Base-by-base conservation (phyloP, 2,888 invertebrate species). In the Parascotia fuliginaria region DNA sequence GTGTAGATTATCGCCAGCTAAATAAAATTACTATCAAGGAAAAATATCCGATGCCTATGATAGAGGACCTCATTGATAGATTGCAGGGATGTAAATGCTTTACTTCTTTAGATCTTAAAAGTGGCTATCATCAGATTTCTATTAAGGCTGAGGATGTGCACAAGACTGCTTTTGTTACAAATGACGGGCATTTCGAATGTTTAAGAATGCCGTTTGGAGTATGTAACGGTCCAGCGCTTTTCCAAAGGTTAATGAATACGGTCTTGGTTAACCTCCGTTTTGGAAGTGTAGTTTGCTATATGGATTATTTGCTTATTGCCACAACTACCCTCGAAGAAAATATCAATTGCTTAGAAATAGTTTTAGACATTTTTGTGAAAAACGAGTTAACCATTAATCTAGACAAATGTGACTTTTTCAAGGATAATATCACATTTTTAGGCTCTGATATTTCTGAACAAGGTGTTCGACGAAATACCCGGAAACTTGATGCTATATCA, bases 141-240 rank as follows among this genome's bases (percentile, higher is more conserved):
- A 19, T 19, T 19, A 19, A 5, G 5, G 5, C 19, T 5, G 19
- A 42, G 9, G 31, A 15, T 32, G 22, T 37, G 9, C 36, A 42
- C 11, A 48, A 42, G 16, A 48, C 48, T 15, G 42, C 48, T 1
- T 48, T 48, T 16, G 37, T 48, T 11, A 48, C 48, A n/a, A 12
- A 12, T 11, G 41, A 48, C 13, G 47, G 47, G 0, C 42, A 42
- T 29, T 48, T 31, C 13, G 47, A 48, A 9, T 48, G 7, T 27
- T 13, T 32, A 7, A 29, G 38, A 7, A 42, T 48, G 42, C 48
- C 48, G 3, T 48, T 48, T 22, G 42, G 48, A 0, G 6, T 48
- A 14, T 24, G 32, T 19, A 48, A 42, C n/a, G 37, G 16, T n/a
- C 48, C 42, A 9, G 22, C 42, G 1, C 37, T 42, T 2, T 48